phyloP scores from a whole-genome alignment of 2,113 vertebrate genomes.

The Falco punctatus region DNA sequence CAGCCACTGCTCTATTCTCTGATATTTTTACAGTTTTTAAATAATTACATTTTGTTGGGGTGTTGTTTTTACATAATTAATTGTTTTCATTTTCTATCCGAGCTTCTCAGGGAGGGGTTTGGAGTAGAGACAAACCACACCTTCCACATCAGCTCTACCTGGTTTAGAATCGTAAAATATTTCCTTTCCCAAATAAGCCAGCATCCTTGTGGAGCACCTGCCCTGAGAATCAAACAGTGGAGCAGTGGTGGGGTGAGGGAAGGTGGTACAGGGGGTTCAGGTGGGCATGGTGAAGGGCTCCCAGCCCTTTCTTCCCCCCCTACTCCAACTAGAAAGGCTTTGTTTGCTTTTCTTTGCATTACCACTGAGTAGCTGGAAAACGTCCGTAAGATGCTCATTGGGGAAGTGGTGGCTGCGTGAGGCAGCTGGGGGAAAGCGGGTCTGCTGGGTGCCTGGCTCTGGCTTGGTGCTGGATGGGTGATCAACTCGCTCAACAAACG shows the following conservation, averaged over 20 bases:
- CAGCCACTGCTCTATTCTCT: not conserved
- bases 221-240: accelerated
- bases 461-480: accelerated
- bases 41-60: not conserved
- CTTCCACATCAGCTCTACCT: not conserved
- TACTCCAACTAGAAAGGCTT: not conserved
- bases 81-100: not conserved
- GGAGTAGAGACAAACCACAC: not conserved
- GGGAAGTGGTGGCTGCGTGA: accelerated
- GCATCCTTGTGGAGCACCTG: accelerated
- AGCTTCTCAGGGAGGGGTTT: not conserved
- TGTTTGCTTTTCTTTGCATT: not conserved
- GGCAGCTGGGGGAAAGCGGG: not conserved
- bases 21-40: not conserved
- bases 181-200: not conserved
- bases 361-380: not conserved
- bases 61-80: not conserved
- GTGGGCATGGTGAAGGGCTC: not conserved
- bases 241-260: not conserved
- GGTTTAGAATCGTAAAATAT: accelerated
- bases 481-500: not conserved
- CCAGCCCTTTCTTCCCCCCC: not conserved
- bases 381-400: accelerated
- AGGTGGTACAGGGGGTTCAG: not conserved
- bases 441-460: no score